Conservation (phyloP, 2,113 vertebrate genomes). For the Platysternon megacephalum region DNA sequence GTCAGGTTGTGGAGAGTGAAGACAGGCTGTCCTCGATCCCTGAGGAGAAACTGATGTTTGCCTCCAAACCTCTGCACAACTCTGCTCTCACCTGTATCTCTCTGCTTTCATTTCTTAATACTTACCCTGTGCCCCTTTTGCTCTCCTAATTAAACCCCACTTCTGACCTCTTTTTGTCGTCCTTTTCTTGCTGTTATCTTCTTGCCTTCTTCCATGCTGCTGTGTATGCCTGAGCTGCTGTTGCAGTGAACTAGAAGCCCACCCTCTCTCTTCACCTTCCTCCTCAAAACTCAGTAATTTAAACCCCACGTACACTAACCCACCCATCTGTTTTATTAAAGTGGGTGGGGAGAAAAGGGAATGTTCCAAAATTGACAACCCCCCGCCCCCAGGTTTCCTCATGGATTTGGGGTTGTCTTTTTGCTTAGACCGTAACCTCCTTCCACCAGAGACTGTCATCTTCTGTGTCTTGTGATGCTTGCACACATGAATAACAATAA, state of each 20-base stretch:
- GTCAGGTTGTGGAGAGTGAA: not conserved
- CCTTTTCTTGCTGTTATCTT: not conserved
- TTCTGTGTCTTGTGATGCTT: not conserved
- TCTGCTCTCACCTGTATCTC: not conserved
- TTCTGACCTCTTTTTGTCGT: not conserved
- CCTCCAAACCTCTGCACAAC: not conserved
- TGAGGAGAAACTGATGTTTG: not conserved
- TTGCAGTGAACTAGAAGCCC: not conserved
- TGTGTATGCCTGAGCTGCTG: not conserved
- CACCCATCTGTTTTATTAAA: not conserved
- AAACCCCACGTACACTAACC: not conserved
- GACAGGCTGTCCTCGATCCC: not conserved
- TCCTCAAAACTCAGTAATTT: not conserved
- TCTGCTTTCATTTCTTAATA: not conserved
- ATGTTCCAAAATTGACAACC: not conserved
- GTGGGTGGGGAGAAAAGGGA: not conserved
- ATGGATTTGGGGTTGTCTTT: not conserved
- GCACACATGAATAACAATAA: not conserved
- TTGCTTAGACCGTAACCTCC: not conserved
- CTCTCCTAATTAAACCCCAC: not conserved
- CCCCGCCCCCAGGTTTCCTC: not conserved
- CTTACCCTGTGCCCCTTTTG: not conserved
- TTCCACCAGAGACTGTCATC: not conserved
- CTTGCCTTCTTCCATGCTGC: not conserved
- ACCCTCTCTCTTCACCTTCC: not conserved